A percentile compares a stretch with the other conserved stretches of the same genome.
These are phyloP conservation scores for Apamea crenata DNA, from an alignment of 2,888 invertebrate genomes.

Conservation along the genomic window DNA sequence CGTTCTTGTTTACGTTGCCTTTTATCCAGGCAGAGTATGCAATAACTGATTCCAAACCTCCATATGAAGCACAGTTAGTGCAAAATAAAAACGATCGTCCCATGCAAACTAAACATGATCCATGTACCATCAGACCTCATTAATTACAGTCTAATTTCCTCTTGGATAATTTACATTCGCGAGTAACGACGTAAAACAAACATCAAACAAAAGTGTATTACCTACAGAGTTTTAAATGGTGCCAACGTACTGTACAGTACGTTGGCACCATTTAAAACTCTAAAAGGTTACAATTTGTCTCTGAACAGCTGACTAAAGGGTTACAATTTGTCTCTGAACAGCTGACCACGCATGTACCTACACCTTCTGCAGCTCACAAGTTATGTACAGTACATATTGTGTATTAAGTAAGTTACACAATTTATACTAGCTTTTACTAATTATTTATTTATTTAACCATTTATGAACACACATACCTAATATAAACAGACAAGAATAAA, in stretches of 20 bases:
- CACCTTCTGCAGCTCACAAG: not conserved
- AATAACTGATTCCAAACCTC: not conserved
- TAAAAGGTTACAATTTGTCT: slow-evolving; percentile 60
- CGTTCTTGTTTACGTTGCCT: not conserved
- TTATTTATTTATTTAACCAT: not conserved
- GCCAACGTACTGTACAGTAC: slow-evolving; percentile 28
- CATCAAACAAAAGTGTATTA: slow-evolving; percentile 34
- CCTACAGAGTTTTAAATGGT: slow-evolving; percentile 44
- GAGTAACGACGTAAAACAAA: slow-evolving; percentile 46
- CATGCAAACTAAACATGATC: not conserved
- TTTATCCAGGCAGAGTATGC: not conserved
- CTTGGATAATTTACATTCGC: slow-evolving; percentile 37
- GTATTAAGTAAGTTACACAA: too few relatives aligned
- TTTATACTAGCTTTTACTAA: too few relatives aligned
- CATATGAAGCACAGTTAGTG: not conserved
- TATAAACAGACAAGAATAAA: not conserved
- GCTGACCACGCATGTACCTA: too few relatives aligned
- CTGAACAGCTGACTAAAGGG: slow-evolving; percentile 50
- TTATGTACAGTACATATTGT: too few relatives aligned
- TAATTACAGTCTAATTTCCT: slow-evolving; percentile 28
- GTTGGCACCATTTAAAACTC: too few relatives aligned
- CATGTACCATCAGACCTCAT: slow-evolving; percentile 2
- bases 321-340: slow-evolving; percentile 55
- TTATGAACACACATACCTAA: not conserved
- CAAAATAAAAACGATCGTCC: not conserved